phyloP scores from a whole-genome alignment of 2,888 invertebrate species.

The Cryptus viduatorius region DNA sequence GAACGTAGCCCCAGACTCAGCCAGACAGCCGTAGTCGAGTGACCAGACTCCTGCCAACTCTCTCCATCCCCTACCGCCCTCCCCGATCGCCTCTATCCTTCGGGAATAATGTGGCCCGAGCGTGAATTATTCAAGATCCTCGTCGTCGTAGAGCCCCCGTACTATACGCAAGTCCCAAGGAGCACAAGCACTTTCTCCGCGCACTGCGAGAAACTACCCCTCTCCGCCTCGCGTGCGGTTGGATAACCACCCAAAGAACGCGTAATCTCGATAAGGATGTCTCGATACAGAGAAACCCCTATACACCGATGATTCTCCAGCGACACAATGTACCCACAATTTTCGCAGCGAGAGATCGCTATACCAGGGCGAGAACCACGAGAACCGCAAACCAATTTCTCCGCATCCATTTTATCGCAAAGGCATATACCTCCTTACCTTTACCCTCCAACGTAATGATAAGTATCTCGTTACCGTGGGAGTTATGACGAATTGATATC shows the following conservation, averaged over 20 bases:
- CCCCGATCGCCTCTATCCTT: constrained; percentile 41
- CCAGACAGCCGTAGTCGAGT: constrained; percentile 73
- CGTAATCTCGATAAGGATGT: constrained; percentile 71
- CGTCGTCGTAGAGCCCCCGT: constrained; percentile 34
- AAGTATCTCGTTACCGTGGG: constrained; percentile 80
- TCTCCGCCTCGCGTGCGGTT: background rate
- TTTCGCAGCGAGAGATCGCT: constrained; percentile 68
- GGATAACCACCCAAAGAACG: constrained; percentile 47
- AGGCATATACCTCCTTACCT: constrained; percentile 28
- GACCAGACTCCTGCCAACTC: constrained; percentile 73
- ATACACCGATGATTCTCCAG: background rate
- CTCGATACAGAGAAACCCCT: constrained; percentile 72
- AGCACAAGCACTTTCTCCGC: constrained; percentile 47
- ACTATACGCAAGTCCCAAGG: constrained; percentile 30
- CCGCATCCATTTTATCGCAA: constrained; percentile 32
- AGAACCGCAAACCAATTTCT: constrained; percentile 46
- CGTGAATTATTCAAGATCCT: constrained; percentile 81
- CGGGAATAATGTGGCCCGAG: constrained; percentile 57
- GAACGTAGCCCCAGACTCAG: constrained; percentile 66
- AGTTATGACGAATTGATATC: constrained; percentile 79
- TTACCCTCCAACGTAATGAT: constrained; percentile 73
- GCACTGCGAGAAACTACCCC: background rate
- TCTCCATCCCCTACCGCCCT: constrained; percentile 29
- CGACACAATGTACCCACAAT: constrained; percentile 69
- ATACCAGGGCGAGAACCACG: constrained; percentile 55